Percentiles rank a stretch among this genome's conserved stretches.
Conservation (phyloP, 2,113 vertebrate species). For the Caranx melampygus region DNA sequence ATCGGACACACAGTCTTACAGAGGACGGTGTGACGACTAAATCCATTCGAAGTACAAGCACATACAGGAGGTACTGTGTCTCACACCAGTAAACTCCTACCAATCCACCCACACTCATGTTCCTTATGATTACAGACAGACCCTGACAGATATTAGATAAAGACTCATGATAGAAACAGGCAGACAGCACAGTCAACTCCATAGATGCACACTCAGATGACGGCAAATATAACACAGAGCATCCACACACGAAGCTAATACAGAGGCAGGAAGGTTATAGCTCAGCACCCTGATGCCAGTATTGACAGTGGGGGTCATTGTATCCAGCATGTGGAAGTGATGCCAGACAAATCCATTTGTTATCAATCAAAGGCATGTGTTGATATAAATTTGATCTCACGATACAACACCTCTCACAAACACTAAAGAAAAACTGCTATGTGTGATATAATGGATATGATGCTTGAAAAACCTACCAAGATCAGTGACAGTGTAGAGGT, state of each 20-base stretch:
- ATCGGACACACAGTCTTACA: neutral
- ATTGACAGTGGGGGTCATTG: conserved; percentile 11
- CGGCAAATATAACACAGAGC: neutral
- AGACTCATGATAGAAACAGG: neutral
- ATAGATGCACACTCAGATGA: neutral
- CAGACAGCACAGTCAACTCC: neutral
- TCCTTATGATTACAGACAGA: conserved; percentile 4
- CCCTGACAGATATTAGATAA: neutral
- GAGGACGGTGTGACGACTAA: conserved; percentile 24
- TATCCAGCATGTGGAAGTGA: conserved; percentile 14
- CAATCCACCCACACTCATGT: neutral
- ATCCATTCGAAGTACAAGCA: conserved; percentile 16
- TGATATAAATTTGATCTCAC: conserved; percentile 1
- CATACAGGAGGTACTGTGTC: neutral
- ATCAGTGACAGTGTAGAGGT: neutral
- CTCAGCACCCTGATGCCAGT: neutral
- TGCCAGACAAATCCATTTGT: conserved; percentile 8
- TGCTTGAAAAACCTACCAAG: neutral
- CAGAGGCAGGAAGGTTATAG: neutral
- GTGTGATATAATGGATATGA: neutral
- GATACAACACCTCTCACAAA: neutral
- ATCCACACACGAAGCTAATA: neutral
- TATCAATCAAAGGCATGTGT: neutral
- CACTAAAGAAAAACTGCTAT: neutral
- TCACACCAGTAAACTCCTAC: conserved; percentile 14